Evolutionary conservation across 2,797 vertebrate species (phyloP).

Genomic region (Galago senegalensis): DNA sequence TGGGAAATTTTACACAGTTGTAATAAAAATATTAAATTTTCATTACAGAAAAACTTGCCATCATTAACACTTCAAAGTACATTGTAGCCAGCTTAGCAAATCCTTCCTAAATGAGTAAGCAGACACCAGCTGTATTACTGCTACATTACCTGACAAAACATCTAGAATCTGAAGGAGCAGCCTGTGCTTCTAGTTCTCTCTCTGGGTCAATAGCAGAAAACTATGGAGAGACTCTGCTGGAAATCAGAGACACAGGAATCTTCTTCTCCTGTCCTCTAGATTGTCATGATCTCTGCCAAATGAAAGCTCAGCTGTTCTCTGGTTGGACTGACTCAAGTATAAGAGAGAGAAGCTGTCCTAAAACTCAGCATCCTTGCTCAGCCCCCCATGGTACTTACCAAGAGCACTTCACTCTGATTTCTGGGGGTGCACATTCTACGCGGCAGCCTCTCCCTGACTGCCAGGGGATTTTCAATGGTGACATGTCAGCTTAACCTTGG

Average conservation of each 20-base stretch:
- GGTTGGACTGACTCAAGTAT: neutral
- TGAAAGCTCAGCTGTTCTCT: neutral
- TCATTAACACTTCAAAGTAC: slow-evolving; percentile 56
- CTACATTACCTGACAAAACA: neutral
- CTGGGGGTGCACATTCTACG: neutral
- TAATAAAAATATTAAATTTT: slow-evolving; percentile 53
- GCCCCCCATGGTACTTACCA: neutral
- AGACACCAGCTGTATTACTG: no score
- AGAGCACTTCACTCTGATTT: neutral
- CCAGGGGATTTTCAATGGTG: no score
- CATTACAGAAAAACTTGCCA: neutral
- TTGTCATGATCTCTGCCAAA: neutral
- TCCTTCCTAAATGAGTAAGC: neutral
- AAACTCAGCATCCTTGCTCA: neutral
- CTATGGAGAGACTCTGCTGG: neutral
- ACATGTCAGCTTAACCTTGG: neutral
- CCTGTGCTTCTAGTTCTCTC: neutral
- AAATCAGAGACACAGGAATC: neutral
- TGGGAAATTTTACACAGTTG: slow-evolving; percentile 40
- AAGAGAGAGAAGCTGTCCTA: no score
- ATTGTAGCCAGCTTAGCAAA: neutral
- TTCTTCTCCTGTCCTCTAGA: neutral
- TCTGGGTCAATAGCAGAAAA: neutral
- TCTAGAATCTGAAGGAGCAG: neutral
- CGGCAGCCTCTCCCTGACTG: neutral